A percentile compares a stretch with the other conserved stretches of the same genome.
phyloP scores from a whole-genome alignment of 1,140 invertebrate genomes.

The Microplitis demolitor region DNA sequence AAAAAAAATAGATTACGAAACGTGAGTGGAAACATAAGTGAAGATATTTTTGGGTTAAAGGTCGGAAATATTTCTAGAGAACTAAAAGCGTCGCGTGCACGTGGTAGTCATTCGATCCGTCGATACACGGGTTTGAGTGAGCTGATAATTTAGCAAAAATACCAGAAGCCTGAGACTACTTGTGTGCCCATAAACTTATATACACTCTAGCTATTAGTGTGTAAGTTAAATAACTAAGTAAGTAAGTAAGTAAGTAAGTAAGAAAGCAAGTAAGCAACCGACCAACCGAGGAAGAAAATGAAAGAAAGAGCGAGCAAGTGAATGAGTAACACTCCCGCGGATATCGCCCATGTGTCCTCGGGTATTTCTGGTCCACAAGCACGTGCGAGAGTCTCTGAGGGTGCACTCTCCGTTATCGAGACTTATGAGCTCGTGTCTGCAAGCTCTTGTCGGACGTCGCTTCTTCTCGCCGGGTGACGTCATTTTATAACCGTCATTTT shows the following conservation, averaged over 20 bases:
- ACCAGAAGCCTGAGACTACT: conserved; percentile 17
- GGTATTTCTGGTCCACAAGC: conserved; percentile 34
- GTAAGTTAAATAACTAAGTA: not conserved
- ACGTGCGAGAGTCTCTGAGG: conserved; percentile 5
- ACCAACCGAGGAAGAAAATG: too few species aligned
- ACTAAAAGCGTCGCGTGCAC: conserved; percentile 4
- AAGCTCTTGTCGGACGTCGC: conserved; percentile 42
- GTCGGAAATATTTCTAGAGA: not conserved
- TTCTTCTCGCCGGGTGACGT: conserved; percentile 36
- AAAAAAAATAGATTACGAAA: not conserved
- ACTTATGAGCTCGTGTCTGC: conserved; percentile 28
- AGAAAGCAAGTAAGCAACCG: not conserved
- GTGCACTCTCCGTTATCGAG: conserved; percentile 24
- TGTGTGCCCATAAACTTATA: too few species aligned
- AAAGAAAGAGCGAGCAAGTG: too few species aligned
- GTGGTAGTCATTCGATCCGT: not conserved
- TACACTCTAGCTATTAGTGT: not conserved
- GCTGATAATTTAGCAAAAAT: conserved; percentile 33
- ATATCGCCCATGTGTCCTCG: conserved; percentile 19
- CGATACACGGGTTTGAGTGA: not conserved
- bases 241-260: not conserved
- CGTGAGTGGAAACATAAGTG: not conserved
- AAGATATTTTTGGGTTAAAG: not conserved
- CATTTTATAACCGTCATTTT: conserved; percentile 37
- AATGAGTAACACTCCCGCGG: not conserved